Evolutionary conservation across 2,888 invertebrate species (phyloP), one percentile per base, ranked within the genome.

Genomic region (Enoplolaimus lenunculus): DNA sequence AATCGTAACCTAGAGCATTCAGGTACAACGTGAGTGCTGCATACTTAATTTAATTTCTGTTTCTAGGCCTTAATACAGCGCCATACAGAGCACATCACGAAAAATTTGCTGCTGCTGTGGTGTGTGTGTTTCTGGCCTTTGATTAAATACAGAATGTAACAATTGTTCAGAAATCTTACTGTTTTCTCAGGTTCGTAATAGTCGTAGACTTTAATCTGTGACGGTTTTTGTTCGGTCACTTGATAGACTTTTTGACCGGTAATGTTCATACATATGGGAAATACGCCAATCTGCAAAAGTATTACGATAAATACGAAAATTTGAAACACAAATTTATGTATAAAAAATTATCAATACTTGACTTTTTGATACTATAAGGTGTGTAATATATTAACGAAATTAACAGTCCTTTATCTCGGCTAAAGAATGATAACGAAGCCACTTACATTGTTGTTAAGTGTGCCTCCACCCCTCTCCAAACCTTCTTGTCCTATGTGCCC

Each of bases 191-290:
- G 89, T 81, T 94, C 92, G 77, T 93, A 94, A 77, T 94, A 90
- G 80, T 95, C 94, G 75, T 88, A 89, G 60, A 94, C 86, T 60
- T 88, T 86, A 73, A 93, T 90, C 75, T 89, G 87, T 31, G 89
- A 91, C 7, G 92, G 89, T 72, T 90, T 89, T 77, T 92, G 91
- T 69, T 89, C 86, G 1, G 91, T 90, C 16, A 91, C 89, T 78
- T 89, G 89, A 79, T 90, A 88, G 0, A 89, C 89, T 75, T 90
- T 86, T 76, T 88, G 88, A 3, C 90, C 90, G 3, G 88, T 88
- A 60, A 93, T 86, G 1, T 91, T 90, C 33, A 91, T 87, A 79
- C 93, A 93, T 71, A 78, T 75, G 13, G 77, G 78, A n/a, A 73
- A 73, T 60, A 74, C 74, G 29, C 77, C 77, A 30, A 79, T 69